These are phyloP conservation scores for Sphaerophoria rueppellii DNA, from an alignment of 2,888 invertebrate species.

Conservation along the genomic window DNA sequence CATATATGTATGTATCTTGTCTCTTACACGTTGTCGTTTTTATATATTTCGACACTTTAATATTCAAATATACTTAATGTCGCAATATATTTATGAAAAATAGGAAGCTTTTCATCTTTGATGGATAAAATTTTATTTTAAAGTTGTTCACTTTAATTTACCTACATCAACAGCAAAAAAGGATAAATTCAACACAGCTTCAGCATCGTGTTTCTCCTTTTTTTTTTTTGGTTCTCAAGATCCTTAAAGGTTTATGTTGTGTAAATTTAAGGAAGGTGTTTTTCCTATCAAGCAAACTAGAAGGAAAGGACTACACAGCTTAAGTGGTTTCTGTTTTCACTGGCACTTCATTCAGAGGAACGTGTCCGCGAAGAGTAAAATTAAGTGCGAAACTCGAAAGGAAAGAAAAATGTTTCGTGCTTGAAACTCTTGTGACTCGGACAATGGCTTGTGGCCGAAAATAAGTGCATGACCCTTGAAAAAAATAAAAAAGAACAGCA, in stretches of 20 bases:
- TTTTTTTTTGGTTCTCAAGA: conserved; percentile 32
- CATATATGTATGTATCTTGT: background rate
- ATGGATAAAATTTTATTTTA: conserved; percentile 44
- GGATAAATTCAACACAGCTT: conserved; percentile 1
- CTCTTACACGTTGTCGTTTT: conserved; percentile 33
- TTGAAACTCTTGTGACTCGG: background rate
- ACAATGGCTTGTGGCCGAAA: conserved; percentile 1
- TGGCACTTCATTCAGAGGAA: conserved; percentile 57
- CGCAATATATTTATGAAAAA: background rate
- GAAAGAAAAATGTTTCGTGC: background rate
- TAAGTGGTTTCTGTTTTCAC: conserved; percentile 61
- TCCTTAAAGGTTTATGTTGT: background rate
- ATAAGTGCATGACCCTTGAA: conserved; percentile 19
- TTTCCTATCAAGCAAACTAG: background rate
- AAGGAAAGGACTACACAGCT: conserved; percentile 13
- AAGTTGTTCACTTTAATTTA: conserved; percentile 55
- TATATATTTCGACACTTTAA: conserved; percentile 13
- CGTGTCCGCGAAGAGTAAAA: conserved; percentile 37
- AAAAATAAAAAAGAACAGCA: conserved; percentile 38
- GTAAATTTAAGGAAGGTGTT: conserved; percentile 3
- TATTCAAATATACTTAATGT: background rate
- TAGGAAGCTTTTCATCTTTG: conserved; percentile 39
- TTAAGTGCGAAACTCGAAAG: conserved; percentile 50
- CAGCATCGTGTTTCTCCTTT: conserved; percentile 15
- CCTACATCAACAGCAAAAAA: conserved; percentile 24